phyloP scores from a whole-genome alignment of 1,140 invertebrate genomes.

The Probaryconus sp. region DNA sequence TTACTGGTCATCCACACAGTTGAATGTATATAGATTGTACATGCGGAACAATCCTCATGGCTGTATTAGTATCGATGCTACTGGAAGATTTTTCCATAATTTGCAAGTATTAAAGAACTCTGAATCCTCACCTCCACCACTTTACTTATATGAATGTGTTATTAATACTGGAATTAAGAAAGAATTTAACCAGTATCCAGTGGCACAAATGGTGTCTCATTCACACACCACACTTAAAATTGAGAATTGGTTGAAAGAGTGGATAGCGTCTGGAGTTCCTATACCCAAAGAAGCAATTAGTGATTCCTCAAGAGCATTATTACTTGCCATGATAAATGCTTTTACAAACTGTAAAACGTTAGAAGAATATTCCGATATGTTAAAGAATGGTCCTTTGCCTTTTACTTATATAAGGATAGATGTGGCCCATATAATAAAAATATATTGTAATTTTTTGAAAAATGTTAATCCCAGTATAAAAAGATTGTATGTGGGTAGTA shows the following conservation, averaged over 20 bases:
- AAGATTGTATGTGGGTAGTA: no score
- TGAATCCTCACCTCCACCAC: background rate
- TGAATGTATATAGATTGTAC: background rate
- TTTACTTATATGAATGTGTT: background rate
- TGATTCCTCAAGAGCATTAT: conserved; percentile 2
- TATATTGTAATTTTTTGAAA: no score
- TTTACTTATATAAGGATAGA: background rate
- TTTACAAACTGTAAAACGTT: background rate
- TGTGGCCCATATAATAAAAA: background rate
- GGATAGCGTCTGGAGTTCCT: background rate
- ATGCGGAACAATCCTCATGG: background rate
- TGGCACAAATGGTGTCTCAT: conserved; percentile 4
- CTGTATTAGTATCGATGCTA: background rate
- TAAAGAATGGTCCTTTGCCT: background rate
- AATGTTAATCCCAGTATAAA: no score
- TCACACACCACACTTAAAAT: background rate
- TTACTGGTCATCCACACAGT: background rate
- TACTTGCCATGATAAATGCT: background rate
- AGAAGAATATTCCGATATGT: background rate
- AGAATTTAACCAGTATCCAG: conserved; percentile 1
- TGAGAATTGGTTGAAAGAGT: background rate
- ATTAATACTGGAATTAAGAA: background rate
- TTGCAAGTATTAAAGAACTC: background rate
- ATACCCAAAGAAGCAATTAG: background rate
- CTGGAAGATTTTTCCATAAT: background rate